Percentiles rank a stretch among this genome's conserved stretches.
These are phyloP conservation scores for Labroides dimidiatus DNA, from an alignment of 2,797 vertebrate species.

Conservation along the genomic window DNA sequence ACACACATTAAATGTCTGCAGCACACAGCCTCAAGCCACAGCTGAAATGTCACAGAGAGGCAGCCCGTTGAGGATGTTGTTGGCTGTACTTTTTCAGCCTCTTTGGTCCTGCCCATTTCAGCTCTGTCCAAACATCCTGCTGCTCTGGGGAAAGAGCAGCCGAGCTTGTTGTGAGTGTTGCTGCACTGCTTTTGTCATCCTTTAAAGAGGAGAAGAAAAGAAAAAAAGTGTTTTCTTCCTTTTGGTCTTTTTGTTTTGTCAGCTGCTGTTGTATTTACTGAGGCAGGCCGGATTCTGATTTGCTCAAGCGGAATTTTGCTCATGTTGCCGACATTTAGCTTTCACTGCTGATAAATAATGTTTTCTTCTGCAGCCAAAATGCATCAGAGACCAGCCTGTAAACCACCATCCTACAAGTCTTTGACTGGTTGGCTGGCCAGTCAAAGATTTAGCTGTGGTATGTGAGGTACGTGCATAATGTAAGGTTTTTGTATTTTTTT, in stretches of 20 bases:
- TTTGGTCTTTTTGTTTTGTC: slow-evolving; percentile 24
- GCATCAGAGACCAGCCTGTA: slow-evolving; percentile 34
- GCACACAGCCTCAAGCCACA: slow-evolving; percentile 47
- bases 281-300: slow-evolving; percentile 46
- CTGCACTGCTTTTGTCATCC: slow-evolving; percentile 43
- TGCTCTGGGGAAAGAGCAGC: slow-evolving; percentile 44
- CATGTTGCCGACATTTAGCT: slow-evolving; percentile 39
- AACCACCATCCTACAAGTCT: slow-evolving; percentile 30
- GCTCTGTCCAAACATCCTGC: slow-evolving; percentile 52
- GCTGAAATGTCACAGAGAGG: slow-evolving; percentile 66
- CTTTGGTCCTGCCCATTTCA: slow-evolving; percentile 54
- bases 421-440: slow-evolving; percentile 11
- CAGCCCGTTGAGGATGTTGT: slow-evolving; percentile 42
- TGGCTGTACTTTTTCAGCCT: slow-evolving; percentile 60
- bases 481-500: background rate
- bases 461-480: background rate
- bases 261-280: slow-evolving; percentile 26
- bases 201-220: slow-evolving; percentile 15
- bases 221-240: slow-evolving; percentile 10
- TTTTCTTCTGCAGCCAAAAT: slow-evolving; percentile 45
- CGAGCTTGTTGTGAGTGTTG: slow-evolving; percentile 40
- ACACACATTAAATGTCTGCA: slow-evolving; percentile 44
- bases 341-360: slow-evolving; percentile 49
- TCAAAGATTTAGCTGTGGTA: background rate
- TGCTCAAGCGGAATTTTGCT: slow-evolving; percentile 40